These are phyloP conservation scores for Cylindroiulus punctatus DNA, from an alignment of 2,888 invertebrate species.

Conservation along the genomic window DNA sequence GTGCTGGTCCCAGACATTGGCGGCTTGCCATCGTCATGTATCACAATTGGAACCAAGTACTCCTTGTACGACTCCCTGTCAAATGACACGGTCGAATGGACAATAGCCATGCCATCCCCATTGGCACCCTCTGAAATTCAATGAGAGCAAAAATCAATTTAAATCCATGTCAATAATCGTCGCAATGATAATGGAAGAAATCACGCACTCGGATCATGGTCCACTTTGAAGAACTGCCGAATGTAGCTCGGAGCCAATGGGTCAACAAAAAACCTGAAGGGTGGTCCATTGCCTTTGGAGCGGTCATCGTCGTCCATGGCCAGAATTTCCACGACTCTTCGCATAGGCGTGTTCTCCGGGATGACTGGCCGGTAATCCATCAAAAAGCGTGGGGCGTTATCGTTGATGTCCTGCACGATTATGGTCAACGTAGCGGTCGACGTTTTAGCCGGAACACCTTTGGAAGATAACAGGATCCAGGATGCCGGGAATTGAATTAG, in stretches of 20 bases:
- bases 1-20: constrained; percentile 96
- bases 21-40: constrained; percentile 97
- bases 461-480: background rate
- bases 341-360: constrained; percentile 90
- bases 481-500: background rate
- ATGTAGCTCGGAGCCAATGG: constrained; percentile 94
- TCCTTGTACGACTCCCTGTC: constrained; percentile 96
- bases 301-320: constrained; percentile 94
- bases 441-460: constrained; percentile 85
- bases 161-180: background rate
- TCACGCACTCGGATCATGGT: constrained; percentile 89
- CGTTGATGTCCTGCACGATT: constrained; percentile 94
- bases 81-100: constrained; percentile 91
- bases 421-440: constrained; percentile 93
- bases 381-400: constrained; percentile 92
- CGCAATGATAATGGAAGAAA: constrained; percentile 5
- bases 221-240: constrained; percentile 92
- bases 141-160: too few species aligned
- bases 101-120: constrained; percentile 96
- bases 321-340: constrained; percentile 90
- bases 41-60: constrained; percentile 95
- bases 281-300: constrained; percentile 94
- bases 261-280: constrained; percentile 93
- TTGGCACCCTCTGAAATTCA: constrained; percentile 87
- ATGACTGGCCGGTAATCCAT: constrained; percentile 88